Evolutionary conservation across 1,140 invertebrate species (phyloP).

Genomic region (Callitettix versicolor): DNA sequence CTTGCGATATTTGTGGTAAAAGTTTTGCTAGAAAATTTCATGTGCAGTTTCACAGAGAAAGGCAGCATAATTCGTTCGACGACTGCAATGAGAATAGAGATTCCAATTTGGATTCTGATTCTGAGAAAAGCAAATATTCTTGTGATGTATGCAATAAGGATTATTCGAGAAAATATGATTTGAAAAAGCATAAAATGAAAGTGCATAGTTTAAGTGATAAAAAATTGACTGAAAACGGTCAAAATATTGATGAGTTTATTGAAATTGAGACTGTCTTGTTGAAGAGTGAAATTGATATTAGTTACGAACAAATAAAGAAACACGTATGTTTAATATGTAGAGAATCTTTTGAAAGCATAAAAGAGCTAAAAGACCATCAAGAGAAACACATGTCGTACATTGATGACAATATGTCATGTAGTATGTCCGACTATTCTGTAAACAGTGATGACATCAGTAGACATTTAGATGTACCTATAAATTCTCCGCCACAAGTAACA

Average conservation of each 20-base stretch:
- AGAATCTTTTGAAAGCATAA: too few relatives aligned
- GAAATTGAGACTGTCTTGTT: too few relatives aligned
- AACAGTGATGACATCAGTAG: background rate
- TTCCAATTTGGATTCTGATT: background rate
- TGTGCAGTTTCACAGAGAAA: constrained; percentile 9
- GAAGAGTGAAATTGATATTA: too few relatives aligned
- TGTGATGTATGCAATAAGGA: constrained; percentile 12
- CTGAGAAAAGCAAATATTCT: constrained; percentile 5
- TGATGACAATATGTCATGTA: too few relatives aligned
- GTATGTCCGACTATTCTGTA: background rate
- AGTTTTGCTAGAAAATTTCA: constrained; percentile 13
- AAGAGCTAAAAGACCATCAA: too few relatives aligned
- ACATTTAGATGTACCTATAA: background rate
- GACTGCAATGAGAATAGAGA: constrained; percentile 5
- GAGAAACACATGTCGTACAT: too few relatives aligned
- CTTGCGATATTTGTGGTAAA: constrained; percentile 20
- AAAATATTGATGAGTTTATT: too few relatives aligned
- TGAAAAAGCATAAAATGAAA: constrained; percentile 11
- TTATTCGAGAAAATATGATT: constrained; percentile 11
- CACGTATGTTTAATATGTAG: too few relatives aligned
- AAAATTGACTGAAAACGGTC: too few relatives aligned
- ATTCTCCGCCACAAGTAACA: background rate
- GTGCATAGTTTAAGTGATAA: background rate
- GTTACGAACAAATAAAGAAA: too few relatives aligned
- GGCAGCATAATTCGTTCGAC: constrained; percentile 21